A percentile compares a stretch with the other conserved stretches of the same genome.
phyloP scores from a whole-genome alignment of 2,113 vertebrate genomes.

The Asarcornis scutulata region DNA sequence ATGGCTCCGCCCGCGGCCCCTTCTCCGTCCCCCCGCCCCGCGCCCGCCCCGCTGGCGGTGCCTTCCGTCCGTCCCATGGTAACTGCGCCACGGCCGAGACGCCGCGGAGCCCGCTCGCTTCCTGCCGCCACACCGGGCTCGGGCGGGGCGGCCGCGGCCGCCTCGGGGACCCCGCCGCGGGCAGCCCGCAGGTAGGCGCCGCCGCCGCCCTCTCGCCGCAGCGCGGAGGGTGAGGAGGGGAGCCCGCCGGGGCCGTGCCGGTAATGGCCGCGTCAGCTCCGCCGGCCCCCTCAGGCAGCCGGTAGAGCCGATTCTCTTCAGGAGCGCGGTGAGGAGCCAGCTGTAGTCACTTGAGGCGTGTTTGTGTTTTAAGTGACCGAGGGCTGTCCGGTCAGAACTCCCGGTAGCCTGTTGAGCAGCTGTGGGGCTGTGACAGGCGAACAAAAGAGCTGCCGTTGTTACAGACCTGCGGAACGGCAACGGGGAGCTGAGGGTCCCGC shows the following conservation, averaged over 20 bases:
- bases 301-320: no score
- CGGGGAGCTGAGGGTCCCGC: background rate
- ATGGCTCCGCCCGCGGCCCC: background rate
- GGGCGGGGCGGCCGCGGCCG: background rate
- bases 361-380: background rate
- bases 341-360: background rate
- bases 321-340: background rate
- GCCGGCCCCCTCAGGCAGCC: no score
- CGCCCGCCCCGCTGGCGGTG: background rate
- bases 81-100: constrained; percentile 58
- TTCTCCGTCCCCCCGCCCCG: background rate
- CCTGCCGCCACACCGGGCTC: background rate
- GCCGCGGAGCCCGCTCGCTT: background rate
- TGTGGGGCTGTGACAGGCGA: background rate
- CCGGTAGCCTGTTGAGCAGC: background rate
- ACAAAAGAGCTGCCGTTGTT: background rate
- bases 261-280: background rate
- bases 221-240: background rate
- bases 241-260: background rate
- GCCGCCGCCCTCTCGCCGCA: no score
- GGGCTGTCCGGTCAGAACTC: background rate
- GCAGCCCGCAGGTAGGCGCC: background rate
- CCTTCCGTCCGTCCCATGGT: constrained; percentile 70
- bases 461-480: background rate
- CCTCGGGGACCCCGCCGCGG: background rate